These are phyloP conservation scores for Onychorhynchus coronatus DNA, from an alignment of 2,113 vertebrate species.

Conservation along the genomic window DNA sequence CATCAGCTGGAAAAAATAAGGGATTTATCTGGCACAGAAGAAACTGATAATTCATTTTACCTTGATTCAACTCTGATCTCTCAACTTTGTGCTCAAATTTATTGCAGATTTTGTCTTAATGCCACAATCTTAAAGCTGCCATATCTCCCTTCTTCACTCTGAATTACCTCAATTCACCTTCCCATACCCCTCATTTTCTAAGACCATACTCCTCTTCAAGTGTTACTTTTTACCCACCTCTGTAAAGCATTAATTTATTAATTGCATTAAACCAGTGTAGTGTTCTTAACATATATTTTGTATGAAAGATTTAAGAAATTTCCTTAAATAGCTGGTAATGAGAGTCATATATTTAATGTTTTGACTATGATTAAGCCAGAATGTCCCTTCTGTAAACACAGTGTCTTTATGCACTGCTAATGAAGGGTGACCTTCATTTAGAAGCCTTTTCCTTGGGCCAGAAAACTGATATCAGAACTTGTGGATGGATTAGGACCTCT, in stretches of 20 bases:
- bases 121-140: background rate
- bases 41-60: background rate
- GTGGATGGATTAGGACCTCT: constrained; percentile 31
- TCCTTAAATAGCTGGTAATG: background rate
- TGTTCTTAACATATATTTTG: background rate
- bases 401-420: background rate
- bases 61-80: background rate
- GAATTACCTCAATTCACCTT: background rate
- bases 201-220: background rate
- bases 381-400: background rate
- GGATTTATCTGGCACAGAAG: background rate
- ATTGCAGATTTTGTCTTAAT: background rate
- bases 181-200: background rate
- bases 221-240: background rate
- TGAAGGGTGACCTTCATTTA: constrained; percentile 35
- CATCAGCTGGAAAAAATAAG: background rate
- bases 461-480: constrained; percentile 50
- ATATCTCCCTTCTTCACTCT: background rate
- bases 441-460: constrained; percentile 40
- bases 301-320: background rate
- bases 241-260: background rate
- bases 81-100: background rate
- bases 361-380: background rate
- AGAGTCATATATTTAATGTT: background rate
- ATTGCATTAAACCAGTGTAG: background rate